Conservation (phyloP, 2,113 vertebrate genomes). For the Zingel zingel region DNA sequence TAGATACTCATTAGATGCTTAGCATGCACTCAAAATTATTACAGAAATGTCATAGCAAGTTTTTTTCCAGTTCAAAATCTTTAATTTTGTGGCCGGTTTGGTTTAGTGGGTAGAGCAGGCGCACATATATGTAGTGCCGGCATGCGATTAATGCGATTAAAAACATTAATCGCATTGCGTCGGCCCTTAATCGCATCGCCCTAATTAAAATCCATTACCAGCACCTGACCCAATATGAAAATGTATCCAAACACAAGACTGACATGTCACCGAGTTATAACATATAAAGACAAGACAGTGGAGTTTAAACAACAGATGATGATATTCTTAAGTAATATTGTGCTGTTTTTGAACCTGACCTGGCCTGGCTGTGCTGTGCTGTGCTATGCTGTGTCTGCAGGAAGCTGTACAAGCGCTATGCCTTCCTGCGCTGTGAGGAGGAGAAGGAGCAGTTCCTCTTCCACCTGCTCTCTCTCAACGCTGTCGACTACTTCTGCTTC, state of each 20-base stretch:
- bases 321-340: neutral
- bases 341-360: neutral
- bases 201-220: neutral
- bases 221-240: neutral
- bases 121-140: no score
- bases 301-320: neutral
- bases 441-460: conserved; percentile 96
- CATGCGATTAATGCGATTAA: no score
- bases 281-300: no score
- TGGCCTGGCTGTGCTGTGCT: neutral
- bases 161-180: no score
- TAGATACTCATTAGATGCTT: neutral
- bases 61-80: neutral
- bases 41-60: neutral
- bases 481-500: conserved; percentile 97
- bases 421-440: conserved; percentile 95
- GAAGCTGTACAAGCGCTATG: conserved; percentile 95
- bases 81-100: neutral
- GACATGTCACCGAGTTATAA: neutral
- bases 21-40: neutral
- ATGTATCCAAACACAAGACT: neutral
- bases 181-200: no score
- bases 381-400: conserved; percentile 73
- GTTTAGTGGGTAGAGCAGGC: no score
- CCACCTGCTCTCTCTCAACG: conserved; percentile 94